phyloP scores from a whole-genome alignment of 2,113 vertebrate genomes.

The Tyto alba region DNA sequence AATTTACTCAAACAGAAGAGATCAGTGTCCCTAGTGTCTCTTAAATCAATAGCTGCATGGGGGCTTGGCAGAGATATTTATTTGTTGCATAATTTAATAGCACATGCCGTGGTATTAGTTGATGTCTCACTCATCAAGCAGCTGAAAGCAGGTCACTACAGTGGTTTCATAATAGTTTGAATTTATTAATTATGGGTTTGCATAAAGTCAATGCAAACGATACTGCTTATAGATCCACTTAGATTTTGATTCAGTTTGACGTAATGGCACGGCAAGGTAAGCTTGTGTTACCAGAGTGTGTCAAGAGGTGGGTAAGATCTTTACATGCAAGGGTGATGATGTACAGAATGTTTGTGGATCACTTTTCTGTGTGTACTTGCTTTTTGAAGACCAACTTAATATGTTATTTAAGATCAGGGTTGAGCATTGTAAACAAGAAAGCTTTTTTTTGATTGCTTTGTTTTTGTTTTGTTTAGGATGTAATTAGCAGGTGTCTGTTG shows the following conservation, averaged over 20 bases:
- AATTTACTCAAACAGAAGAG: background rate
- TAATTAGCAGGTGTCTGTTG: background rate
- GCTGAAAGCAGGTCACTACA: background rate
- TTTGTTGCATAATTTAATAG: conserved; percentile 3
- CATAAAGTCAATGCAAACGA: background rate
- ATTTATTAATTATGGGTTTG: background rate
- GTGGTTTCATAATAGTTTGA: background rate
- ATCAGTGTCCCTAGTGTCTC: background rate
- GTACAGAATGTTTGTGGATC: background rate
- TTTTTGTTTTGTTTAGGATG: background rate
- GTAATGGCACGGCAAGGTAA: background rate
- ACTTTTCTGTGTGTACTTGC: background rate
- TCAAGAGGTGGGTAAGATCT: background rate
- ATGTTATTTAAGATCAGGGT: background rate
- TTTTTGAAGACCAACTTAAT: background rate
- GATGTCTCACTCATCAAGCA: background rate
- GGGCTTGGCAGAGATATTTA: background rate
- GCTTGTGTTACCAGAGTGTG: background rate
- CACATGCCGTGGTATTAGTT: background rate
- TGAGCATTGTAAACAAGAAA: background rate
- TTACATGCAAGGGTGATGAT: background rate
- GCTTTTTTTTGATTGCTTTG: background rate
- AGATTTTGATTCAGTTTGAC: background rate
- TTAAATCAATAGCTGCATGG: background rate
- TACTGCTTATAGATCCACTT: background rate